Evolutionary conservation across 2,888 invertebrate species (phyloP).

Genomic region (Pammene fasciana): DNA sequence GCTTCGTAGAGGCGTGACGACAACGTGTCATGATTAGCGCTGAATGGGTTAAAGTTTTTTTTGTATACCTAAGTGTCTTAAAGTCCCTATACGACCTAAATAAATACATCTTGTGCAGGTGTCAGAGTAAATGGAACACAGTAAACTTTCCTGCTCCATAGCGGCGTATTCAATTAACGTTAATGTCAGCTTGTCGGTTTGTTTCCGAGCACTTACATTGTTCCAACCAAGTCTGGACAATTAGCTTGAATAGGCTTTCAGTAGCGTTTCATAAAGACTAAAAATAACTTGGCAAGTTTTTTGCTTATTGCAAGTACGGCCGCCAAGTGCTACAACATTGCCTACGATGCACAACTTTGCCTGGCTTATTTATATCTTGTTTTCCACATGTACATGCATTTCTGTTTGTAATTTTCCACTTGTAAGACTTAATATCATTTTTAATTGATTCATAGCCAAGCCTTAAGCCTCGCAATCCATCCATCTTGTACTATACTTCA

Average conservation of each 20-base stretch:
- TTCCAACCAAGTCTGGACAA: neutral
- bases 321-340: too few species aligned
- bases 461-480: slow-evolving; percentile 16
- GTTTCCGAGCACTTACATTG: slow-evolving; percentile 1
- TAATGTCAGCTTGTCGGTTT: neutral
- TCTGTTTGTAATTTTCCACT: neutral
- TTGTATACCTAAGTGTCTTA: too few species aligned
- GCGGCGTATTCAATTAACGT: neutral
- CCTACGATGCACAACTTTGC: too few species aligned
- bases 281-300: neutral
- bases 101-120: neutral
- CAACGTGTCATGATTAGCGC: too few species aligned
- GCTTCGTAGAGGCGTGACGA: too few species aligned
- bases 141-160: neutral
- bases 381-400: neutral
- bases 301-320: neutral
- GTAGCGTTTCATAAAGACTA: neutral
- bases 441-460: slow-evolving; percentile 21
- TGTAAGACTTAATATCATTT: neutral
- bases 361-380: neutral
- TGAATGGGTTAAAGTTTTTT: too few species aligned
- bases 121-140: slow-evolving; percentile 3
- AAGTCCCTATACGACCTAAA: neutral
- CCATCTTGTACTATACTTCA: slow-evolving; percentile 23
- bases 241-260: neutral